Conservation (phyloP, 2,113 vertebrate genomes). For the Phainopepla nitens region DNA sequence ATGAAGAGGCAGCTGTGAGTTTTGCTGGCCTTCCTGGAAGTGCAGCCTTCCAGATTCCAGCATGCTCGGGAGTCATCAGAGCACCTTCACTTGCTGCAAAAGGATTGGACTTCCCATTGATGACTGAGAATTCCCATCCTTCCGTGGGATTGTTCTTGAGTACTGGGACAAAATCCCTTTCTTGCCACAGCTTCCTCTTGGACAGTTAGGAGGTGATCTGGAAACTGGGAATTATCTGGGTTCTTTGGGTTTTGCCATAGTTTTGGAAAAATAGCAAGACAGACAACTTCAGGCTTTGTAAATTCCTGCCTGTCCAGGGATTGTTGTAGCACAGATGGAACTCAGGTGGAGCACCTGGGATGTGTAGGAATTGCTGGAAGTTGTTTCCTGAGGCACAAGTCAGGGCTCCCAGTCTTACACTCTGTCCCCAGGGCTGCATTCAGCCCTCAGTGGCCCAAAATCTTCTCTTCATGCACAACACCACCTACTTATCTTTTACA, state of each 20-base stretch:
- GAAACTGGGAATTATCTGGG: neutral
- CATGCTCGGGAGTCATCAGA: neutral
- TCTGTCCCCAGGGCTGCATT: neutral
- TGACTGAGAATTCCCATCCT: neutral
- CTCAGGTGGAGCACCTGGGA: neutral
- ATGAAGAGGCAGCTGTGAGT: neutral
- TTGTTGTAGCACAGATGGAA: neutral
- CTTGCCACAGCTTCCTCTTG: neutral
- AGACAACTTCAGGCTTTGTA: neutral
- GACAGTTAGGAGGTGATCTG: neutral
- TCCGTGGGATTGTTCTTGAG: neutral
- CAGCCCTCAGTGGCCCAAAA: neutral
- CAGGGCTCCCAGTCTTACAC: neutral
- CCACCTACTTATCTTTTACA: neutral
- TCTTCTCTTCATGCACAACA: neutral
- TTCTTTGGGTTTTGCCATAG: neutral
- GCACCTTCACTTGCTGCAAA: neutral
- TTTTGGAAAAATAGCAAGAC: neutral
- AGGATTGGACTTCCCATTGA: neutral
- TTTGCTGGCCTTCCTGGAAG: neutral
- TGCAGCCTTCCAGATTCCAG: neutral
- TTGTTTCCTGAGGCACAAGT: neutral
- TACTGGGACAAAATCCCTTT: neutral
- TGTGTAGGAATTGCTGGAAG: neutral
- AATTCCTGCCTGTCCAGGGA: neutral